Evolutionary conservation across 2,888 invertebrate species (phyloP), one percentile per base, ranked within the genome.

Genomic region (Steinernema carpocapsae): DNA sequence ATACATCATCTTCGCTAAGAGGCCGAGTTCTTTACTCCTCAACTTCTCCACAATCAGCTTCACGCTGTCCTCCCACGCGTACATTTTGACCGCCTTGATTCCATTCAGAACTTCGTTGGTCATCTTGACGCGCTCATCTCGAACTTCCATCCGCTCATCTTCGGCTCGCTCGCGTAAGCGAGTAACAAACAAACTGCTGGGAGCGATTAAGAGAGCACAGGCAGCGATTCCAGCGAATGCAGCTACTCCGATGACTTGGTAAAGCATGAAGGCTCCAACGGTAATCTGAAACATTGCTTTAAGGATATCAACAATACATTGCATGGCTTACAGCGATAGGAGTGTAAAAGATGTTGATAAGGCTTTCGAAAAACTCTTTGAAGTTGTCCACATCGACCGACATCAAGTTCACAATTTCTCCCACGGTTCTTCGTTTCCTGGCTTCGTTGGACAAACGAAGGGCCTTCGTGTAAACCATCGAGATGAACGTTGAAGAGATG

Each of bases 51-150:
- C 83, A 77, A 81, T 75, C 26, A 80, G 77, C 52, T 85, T 79
- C 80, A 86, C 82, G 71, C 83, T 84, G 26, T 83, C 82, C 83
- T 90, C 90, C 90, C 90, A 90, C 1, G 90, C 90, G 85, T 91
- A 89, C 80, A 91, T 83, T 81, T 90, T 90, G 72, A 91, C 79
- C 24, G 86, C 85, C 91, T 95, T 95, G 80, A 95, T 94, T 71
- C 95, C 95, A 88, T 93, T 94, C 74, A 95, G 91, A 78, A 95
- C 92, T 90, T 95, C 95, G 85, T 93, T 94, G 93, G 95, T 94
- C 72, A 95, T 89, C 86, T 95, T 95, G 0, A 95, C 94, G 82
- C 95, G 91, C 86, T 94, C 93, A 86, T 96, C 95, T 89, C 96
- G 95, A 88, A 92, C 92, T 86, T 94, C 93, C 94, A 96, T 95